Evolutionary conservation across 37 sponge, comb jelly and placozoan species (phyloP), one percentile per base, ranked within the genome.

Genomic region (Haliclona indistincta): DNA sequence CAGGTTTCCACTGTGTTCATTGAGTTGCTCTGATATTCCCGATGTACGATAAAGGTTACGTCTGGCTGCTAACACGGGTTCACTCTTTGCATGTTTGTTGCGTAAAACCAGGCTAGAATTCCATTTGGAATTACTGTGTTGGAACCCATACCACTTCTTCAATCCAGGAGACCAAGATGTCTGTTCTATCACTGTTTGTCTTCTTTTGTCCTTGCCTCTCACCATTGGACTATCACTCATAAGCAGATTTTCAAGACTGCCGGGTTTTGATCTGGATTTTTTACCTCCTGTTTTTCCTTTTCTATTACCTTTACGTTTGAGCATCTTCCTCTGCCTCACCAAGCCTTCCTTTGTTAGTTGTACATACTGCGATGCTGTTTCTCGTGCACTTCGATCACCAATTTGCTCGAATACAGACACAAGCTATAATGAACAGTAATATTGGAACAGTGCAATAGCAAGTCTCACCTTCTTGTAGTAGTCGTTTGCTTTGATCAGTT

Each of bases 401-500:
- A 70, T 13, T 29, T 68, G 38, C 33, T 80, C 71, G 42, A 80
- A 80, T 26, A 80, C 20, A 8, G 26, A 44, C 20, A 70, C 64
- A 45, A 80, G 55, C 80, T 80, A 22, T 20, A 55, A 54, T 15
- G 15, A 28, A 47, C 5, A 51, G 19, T 32, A 30, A 64, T 20
- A 56, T 7, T 11, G 19, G 17, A 41, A 25, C 23, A 38, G 29
- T 38, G 45, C 64, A 63, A 2, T 38, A 5, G 4, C 22, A 43
- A 26, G n/a, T 2, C 51, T 4, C n/a, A 81, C 88, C 77, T 88
- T 77, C 40, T 63, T 69, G 58, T 75, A 88, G 64, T 70, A 81
- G 0, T 82, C 67, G 1, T 73, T 78, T 36, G 88, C 64, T 38
- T 88, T 71, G 2, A 28, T 55, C 1, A 54, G 29, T 20, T 82